Base-by-base conservation (phyloP, 2,113 vertebrate genomes). In the Lota lota region DNA sequence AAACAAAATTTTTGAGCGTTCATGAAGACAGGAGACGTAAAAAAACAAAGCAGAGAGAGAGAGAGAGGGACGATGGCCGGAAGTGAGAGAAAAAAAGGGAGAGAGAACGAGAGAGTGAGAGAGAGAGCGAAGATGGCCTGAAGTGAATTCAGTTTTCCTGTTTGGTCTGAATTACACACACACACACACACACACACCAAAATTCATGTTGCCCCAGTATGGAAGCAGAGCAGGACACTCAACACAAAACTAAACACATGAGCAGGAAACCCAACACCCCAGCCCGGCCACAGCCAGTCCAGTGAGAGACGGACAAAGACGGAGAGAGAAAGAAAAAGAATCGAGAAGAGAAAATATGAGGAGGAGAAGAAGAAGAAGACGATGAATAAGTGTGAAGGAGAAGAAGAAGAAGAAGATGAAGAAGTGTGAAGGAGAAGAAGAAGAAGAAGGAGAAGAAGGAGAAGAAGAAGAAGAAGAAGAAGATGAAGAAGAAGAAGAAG, bases 91-190 rank as follows among this genome's bases (percentile, higher is more conserved):
- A 7, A 47, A 7, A 47, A 1, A 47, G 40, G 10, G 8, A 47
- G 40, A 47, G 8, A 47, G 40, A 47, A 7, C 5, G 40, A 47
- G 40, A 47, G 40, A 47, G 40, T 8, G 40, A 47, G 40, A 47
- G 40, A 47, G 40, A 47, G 40, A 47, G 40, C 8, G 40, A 47
- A 11, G 40, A 47, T 47, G 40, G 40, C 40, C 5, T 1, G 62
- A 17, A 63, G 21, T 61, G 59, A 70, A 74, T 68, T 77, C 65
- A 63, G 63, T 63, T 51, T 74, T 78, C 5, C 40, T 71, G 47
- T 36, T 75, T 19, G 36, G 19, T 54, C 66, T 51, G 74, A 72
- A 69, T 51, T 19, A 70, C n/a, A 22, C 22, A 15, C 40, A 47
- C 40, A 47, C 40, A 47, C 7, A 47, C 40, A 47, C 40, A 47